Base-by-base conservation (phyloP, 2,888 invertebrate species). In the Brenthis hecate region DNA sequence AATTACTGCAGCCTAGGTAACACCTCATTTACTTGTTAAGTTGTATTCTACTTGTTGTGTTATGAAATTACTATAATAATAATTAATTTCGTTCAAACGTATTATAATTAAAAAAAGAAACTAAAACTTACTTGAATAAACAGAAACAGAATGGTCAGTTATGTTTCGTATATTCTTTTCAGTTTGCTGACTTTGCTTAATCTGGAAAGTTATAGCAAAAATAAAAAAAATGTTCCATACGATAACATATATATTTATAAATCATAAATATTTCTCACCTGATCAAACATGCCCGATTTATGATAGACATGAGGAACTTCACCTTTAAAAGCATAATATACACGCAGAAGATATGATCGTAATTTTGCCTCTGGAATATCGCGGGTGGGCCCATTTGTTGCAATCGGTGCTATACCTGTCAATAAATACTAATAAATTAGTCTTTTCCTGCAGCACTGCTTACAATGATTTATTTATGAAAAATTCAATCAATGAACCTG, bases 271-370 rank as follows among this genome's bases (percentile, higher is more conserved):
- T 48, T 14, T n/a, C 13, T 28, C 13, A 91, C 91, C 87, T 90
- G 87, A 63, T 88, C 83, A 68, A 88, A 90, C 19, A 85, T 87
- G 68, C 89, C 86, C 0, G 82, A 81, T 43, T 85, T 77, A 72
- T 89, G 90, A 28, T 87, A 81, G 6, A 91, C 77, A 68, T 92
- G 91, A 0, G 98, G 98, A 78, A 98, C 97, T 88, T 98, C 98
- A 57, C 98, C 97, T 78, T 97, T 96, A 93, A 99, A 98, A 66
- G 96, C 95, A 84, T 97, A 96, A 88, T 98, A 98, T 73, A 99
- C 96, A 85, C 98, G 96, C 61, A 96, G 95, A 72, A 99, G 92
- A 85, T 98, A 99, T 65, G 96, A 95, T 19, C 98, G 95, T 89
- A 97, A 94, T 54, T 95, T 94, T 74, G 95, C 95, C 82, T 97